Evolutionary conservation across 2,888 invertebrate genomes (phyloP), one percentile per base, ranked within the genome.

Genomic region (Tetheella fluctuosa): DNA sequence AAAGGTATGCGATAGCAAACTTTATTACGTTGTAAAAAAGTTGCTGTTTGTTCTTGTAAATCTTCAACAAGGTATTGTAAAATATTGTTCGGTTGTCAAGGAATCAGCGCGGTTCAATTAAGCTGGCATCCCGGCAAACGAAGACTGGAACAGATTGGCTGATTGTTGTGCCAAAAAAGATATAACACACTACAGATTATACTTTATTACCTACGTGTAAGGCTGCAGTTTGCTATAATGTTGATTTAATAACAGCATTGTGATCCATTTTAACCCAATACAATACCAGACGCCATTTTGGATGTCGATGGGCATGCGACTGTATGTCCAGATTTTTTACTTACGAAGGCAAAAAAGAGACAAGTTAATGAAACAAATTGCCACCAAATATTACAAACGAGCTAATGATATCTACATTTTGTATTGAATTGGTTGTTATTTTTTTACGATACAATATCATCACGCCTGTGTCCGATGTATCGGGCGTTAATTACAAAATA

Each of bases 401-500:
- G 69, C 60, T 69, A 74, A 74, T 72, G 69, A 70, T 69, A 70
- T 74, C 71, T 73, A 71, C 70, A 74, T 77, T 59, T 73, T 75
- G 71, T 73, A 71, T 70, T 69, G 69, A 71, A 69, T 65, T 64
- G 63, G 52, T 70, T 70, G 72, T 76, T 37, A 2, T 74, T 80
- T 74, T 80, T 66, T 72, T 48, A 20, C 20, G 60, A 69, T 62
- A 69, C 69, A 71, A 70, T 73, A 74, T 71, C 73, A 77, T 74
- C 73, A 71, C 67, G 69, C 70, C 34, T 59, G 55, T 55, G 55
- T 34, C 55, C 66, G 71, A 75, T 77, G 74, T 79, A 81, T 85
- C 77, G 76, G 76, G 80, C 83, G 81, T 79, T 86, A 86, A 86
- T 88, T 87, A 85, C 81, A 77, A 81, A 81, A 81, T 80, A 79